Evolutionary conservation across 2,888 invertebrate species (phyloP).

Genomic region (Steromphala cineraria): DNA sequence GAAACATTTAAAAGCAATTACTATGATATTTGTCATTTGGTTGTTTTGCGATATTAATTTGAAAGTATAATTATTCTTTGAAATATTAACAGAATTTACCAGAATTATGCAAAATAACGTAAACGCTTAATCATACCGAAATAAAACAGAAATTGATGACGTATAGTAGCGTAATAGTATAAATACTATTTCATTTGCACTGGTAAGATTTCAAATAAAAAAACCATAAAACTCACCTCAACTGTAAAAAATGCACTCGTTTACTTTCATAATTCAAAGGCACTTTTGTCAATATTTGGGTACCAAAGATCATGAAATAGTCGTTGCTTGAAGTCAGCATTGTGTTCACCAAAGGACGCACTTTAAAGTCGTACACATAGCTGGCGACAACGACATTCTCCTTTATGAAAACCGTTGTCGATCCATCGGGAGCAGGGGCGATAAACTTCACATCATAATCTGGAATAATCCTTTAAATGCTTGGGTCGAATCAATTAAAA

Average conservation of each 20-base stretch:
- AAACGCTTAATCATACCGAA: too few species aligned
- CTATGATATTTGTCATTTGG: too few species aligned
- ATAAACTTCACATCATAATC: neutral
- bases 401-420: neutral
- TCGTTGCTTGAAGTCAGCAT: neutral
- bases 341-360: neutral
- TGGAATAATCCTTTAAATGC: neutral
- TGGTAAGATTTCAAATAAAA: too few species aligned
- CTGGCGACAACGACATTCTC: neutral
- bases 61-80: too few species aligned
- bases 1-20: too few species aligned
- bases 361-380: neutral
- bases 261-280: neutral
- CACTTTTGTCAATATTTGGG: neutral
- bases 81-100: too few species aligned
- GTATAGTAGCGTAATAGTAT: neutral
- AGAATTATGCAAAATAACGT: too few species aligned
- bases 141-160: neutral
- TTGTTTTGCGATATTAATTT: too few species aligned
- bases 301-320: neutral
- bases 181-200: too few species aligned
- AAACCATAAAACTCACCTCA: neutral
- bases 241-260: neutral
- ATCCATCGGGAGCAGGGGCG: neutral
- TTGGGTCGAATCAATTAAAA: neutral